Percentiles rank a stretch among this genome's conserved stretches.
Conservation (phyloP, 2,888 invertebrate genomes). For the Andricus curvator region DNA sequence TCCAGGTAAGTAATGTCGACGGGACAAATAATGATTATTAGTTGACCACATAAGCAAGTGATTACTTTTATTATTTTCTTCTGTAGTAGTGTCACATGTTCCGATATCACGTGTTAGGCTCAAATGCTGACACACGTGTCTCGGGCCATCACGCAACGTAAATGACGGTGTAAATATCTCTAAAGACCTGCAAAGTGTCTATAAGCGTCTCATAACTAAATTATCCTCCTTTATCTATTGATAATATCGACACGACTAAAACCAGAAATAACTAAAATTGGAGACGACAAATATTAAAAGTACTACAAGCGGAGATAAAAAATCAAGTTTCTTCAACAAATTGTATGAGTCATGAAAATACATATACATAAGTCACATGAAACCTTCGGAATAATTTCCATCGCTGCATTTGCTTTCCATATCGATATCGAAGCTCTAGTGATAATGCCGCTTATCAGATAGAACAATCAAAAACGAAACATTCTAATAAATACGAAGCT, state of each 20-base stretch:
- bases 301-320: neutral
- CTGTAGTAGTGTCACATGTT: too few species aligned
- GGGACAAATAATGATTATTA: neutral
- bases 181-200: conserved; percentile 3
- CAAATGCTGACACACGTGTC: conserved; percentile 20
- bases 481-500: conserved; percentile 2
- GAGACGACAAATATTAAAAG: neutral
- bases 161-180: conserved; percentile 19
- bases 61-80: too few species aligned
- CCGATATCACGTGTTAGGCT: neutral
- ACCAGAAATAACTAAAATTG: neutral
- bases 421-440: conserved; percentile 3
- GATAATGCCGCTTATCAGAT: conserved; percentile 10
- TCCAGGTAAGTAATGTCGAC: neutral
- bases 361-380: neutral
- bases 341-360: conserved; percentile 1
- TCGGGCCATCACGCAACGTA: conserved; percentile 22
- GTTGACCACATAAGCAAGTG: neutral
- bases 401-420: conserved; percentile 14
- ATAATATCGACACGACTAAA: neutral
- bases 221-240: neutral
- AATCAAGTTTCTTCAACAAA: neutral
- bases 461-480: neutral
- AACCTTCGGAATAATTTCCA: conserved; percentile 12
- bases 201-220: conserved; percentile 7